Evolutionary conservation across 2,113 vertebrate genomes (phyloP).

Genomic region (Seriola quinqueradiata): DNA sequence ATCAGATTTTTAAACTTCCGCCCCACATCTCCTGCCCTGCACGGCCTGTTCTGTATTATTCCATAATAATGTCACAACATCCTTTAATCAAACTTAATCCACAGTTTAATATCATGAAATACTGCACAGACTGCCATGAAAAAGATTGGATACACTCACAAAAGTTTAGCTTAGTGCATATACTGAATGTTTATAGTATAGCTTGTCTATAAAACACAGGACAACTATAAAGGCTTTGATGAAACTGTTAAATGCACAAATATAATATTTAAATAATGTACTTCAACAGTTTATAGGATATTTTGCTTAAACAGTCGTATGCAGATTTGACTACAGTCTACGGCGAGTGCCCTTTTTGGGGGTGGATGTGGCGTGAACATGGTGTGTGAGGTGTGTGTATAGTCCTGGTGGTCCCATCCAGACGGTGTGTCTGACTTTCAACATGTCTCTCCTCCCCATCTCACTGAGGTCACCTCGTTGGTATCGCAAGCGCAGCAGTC

Average conservation of each 20-base stretch:
- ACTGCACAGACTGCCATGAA: background rate
- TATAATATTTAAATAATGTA: constrained; percentile 5
- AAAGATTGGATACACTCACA: background rate
- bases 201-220: background rate
- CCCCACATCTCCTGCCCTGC: background rate
- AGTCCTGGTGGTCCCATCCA: constrained; percentile 77
- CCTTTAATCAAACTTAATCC: background rate
- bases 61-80: background rate
- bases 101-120: background rate
- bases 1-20: background rate
- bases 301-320: background rate
- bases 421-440: constrained; percentile 82
- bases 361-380: constrained; percentile 23
- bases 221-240: background rate
- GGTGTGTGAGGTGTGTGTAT: constrained; percentile 39
- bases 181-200: background rate
- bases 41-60: background rate
- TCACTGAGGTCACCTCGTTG: constrained; percentile 83
- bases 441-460: constrained; percentile 70
- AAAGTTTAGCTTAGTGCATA: background rate
- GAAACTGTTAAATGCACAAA: background rate
- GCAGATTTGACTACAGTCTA: background rate
- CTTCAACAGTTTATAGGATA: background rate
- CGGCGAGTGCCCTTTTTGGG: constrained; percentile 37
- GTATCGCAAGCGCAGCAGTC: constrained; percentile 88